Evolutionary conservation across 1,140 invertebrate species (phyloP).

Genomic region (Oncopodura yosiiana): DNA sequence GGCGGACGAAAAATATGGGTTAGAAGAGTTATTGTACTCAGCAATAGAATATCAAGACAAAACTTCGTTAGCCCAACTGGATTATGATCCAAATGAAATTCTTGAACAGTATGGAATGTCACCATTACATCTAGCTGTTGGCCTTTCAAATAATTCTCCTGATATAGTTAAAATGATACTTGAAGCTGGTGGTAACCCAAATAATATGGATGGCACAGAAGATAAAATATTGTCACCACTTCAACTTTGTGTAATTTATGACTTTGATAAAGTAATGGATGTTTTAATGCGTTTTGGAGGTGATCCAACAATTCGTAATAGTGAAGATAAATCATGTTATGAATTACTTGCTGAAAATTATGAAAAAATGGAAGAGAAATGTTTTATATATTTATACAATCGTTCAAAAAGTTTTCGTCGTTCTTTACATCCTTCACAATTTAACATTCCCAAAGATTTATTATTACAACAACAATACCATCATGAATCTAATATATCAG

Average conservation of each 20-base stretch:
- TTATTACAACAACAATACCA: too few relatives aligned
- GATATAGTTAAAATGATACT: conserved; percentile 18
- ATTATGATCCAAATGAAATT: too few relatives aligned
- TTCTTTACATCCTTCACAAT: too few relatives aligned
- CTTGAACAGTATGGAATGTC: conserved; percentile 27
- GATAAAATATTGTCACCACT: conserved; percentile 22
- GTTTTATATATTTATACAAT: conserved; percentile 4
- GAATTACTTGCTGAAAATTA: conserved; percentile 4
- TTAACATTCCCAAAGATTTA: too few relatives aligned
- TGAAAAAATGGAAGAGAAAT: conserved; percentile 9
- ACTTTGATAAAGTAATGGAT: conserved; percentile 16
- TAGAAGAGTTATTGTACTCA: too few relatives aligned
- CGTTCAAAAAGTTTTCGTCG: neutral
- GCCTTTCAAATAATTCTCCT: conserved; percentile 9
- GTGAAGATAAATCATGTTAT: conserved; percentile 23
- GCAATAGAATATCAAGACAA: too few relatives aligned
- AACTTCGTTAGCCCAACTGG: too few relatives aligned
- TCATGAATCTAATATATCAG: too few relatives aligned
- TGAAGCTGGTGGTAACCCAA: conserved; percentile 21
- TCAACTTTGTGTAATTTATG: conserved; percentile 26
- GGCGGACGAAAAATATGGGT: too few relatives aligned
- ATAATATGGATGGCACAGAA: conserved; percentile 15
- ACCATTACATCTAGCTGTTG: conserved; percentile 26
- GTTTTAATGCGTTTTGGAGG: conserved; percentile 21
- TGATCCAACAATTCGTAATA: conserved; percentile 15